Conservation (phyloP, 2,113 vertebrate species). For the Muscicapa adusta region DNA sequence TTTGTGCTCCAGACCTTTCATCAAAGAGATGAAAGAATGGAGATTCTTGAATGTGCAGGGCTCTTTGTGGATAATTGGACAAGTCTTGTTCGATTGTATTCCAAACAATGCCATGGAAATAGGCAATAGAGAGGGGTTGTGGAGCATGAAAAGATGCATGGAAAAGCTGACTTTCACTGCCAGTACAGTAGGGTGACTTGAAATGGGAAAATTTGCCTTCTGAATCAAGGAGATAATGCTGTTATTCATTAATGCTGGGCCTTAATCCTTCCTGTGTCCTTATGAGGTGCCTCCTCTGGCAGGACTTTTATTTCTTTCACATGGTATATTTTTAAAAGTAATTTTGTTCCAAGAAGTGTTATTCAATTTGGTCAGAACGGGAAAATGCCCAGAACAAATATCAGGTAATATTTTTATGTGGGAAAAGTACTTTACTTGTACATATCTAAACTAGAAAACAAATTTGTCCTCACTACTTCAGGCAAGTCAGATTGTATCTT, state of each 20-base stretch:
- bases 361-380: background rate
- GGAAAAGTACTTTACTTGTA: background rate
- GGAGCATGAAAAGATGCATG: background rate
- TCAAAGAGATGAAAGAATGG: background rate
- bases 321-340: fast-evolving
- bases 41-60: background rate
- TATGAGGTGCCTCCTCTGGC: background rate
- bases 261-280: background rate
- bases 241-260: background rate
- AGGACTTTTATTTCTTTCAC: background rate
- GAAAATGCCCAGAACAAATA: background rate
- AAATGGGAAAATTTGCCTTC: background rate
- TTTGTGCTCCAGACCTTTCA: background rate
- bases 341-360: background rate
- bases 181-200: background rate
- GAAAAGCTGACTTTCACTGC: background rate
- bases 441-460: background rate
- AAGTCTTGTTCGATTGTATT: background rate
- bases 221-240: background rate
- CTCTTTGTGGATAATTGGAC: background rate
- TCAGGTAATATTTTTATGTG: background rate
- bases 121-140: background rate
- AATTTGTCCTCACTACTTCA: background rate
- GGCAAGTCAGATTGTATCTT: background rate
- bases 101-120: background rate